Conservation (phyloP, 64 coral and sea anemone genomes). For the Porites australiensis region DNA sequence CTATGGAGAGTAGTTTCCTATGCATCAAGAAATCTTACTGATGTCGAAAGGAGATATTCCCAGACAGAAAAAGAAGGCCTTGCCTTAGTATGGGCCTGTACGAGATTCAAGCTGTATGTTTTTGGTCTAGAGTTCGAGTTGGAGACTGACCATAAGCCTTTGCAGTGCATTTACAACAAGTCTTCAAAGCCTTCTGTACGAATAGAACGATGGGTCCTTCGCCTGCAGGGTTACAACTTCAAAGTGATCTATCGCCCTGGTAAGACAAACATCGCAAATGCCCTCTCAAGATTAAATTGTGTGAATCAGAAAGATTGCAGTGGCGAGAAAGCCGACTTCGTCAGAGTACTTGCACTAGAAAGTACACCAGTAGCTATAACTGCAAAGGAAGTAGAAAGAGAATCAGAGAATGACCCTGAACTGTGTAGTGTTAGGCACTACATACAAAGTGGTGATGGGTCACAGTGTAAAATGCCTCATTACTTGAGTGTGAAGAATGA, state of each 20-base stretch:
- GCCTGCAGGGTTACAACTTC: background rate
- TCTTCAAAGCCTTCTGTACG: background rate
- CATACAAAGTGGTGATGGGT: constrained; percentile 29
- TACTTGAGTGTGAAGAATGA: constrained; percentile 67
- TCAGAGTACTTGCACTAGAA: constrained; percentile 32
- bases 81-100: constrained; percentile 41
- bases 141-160: constrained; percentile 57
- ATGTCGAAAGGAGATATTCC: constrained; percentile 51
- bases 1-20: constrained; percentile 37
- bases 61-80: constrained; percentile 59
- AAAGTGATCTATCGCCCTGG: constrained; percentile 21
- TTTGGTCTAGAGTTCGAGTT: constrained; percentile 53
- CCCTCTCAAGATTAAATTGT: constrained; percentile 35
- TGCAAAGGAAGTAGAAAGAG: constrained; percentile 12
- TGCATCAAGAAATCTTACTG: constrained; percentile 40
- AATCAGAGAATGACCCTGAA: constrained; percentile 41
- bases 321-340: constrained; percentile 47
- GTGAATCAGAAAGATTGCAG: constrained; percentile 37
- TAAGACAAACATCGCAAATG: constrained; percentile 22
- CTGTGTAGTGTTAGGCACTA: constrained; percentile 46
- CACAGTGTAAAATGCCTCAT: constrained; percentile 52
- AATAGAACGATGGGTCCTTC: background rate
- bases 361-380: constrained; percentile 34
- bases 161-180: background rate
- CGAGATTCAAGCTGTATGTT: constrained; percentile 35